Evolutionary conservation across 2,113 vertebrate species (phyloP), one percentile per base, ranked within the genome.

Genomic region (Myxocyprinus asiaticus): DNA sequence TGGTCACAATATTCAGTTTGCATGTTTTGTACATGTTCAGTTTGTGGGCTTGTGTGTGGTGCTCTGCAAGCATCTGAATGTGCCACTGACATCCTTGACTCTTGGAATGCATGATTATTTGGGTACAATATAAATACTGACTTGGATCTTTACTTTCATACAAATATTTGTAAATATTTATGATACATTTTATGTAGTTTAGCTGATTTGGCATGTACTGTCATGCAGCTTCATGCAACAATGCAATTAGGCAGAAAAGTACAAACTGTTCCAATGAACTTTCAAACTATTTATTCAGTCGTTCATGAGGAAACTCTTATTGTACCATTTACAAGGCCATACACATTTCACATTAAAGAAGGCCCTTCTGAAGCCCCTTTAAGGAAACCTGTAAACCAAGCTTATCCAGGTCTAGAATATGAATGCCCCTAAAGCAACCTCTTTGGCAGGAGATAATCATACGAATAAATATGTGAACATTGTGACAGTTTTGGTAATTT

Each of bases 201-300:
- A 33, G 22, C 22, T 33, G 22, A 33, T 33, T 33, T 33, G 22
- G 22, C 22, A 33, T 33, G 22, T 33, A 33, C 6, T 64, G 47
- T 48, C 4, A 48, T n/a, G n/a, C n/a, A n/a, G n/a, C 44, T 44
- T 9, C 15, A 14, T 67, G 65, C 10, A 7, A 50, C 17, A n/a
- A 17, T 22, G 11, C 22, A 42, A 14, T n/a, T 55, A 48, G 47
- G 47, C 9, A 48, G 5, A 3, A 11, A 55, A 51, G 11, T 22
- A 0, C 2, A 69, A 50, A 50, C 22, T 42, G 22, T 42, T 33
- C 3, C 22, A 33, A 1, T 69, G 2, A 69, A 33, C 44, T 62
- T 65, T 62, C 22, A 61, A 68, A 82, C 69, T 45, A 4, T 82
- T 82, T 82, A 82, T 82, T 82, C 15, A 65, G 63, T 75, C 56